Evolutionary conservation across 1,140 invertebrate species (phyloP), one percentile per base, ranked within the genome.

Genomic region (Drosophila ambigua): DNA sequence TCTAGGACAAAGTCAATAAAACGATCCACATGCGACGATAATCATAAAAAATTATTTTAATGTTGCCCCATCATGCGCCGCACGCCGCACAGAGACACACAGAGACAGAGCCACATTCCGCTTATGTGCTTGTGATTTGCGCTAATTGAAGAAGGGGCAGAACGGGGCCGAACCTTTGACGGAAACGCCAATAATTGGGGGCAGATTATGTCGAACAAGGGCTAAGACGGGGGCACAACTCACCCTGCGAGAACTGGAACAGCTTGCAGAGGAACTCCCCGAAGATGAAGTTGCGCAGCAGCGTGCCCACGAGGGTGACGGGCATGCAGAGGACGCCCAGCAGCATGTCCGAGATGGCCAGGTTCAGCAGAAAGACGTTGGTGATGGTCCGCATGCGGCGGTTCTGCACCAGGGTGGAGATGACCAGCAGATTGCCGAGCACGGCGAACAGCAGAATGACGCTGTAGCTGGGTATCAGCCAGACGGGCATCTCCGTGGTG

Each of bases 251-350:
- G 91, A 96, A 98, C 0, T 96, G 94, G 72, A 98, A 96, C 15
- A 97, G 91, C 81, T 97, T 96, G 92, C 97, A 98, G 92, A 98
- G 95, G 1, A 94, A 92, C 23, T 94, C 93, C 2, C 97, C 97
- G 74, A 98, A 98, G 45, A 98, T 94, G 91, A 98, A 98, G 85
- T 97, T 94, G 77, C 95, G 93, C 66, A 97, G 93, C 15, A 98
- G 93, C 28, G 96, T 95, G 2, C 97, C 97, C 4, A 97, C 94
- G 11, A 98, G 92, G 0, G 97, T 98, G 74, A 98, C 97, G 0
- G 97, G 97, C 93, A 98, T 95, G 79, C 97, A 97, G 80, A 98
- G 95, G 0, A 97, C 96, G 5, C 96, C 96, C 28, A 98, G 93
- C 4, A 98, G 92, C 54, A 98, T 94, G 92, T 97, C 97, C 6